Evolutionary conservation across 2,797 vertebrate genomes (phyloP).

Genomic region (Notoglanidium macrostoma): DNA sequence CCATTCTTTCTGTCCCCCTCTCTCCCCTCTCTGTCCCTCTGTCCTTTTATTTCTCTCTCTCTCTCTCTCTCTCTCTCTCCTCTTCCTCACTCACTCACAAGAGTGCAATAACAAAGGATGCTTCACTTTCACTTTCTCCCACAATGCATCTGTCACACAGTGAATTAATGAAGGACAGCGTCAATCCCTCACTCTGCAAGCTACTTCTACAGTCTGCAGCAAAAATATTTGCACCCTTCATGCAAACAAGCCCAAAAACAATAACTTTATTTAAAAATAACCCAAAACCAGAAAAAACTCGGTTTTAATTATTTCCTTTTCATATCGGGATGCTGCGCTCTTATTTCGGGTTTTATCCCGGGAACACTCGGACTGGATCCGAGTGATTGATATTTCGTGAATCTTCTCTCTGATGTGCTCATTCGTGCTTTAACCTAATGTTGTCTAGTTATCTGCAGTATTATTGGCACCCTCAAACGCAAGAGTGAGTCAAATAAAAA

Average conservation of each 20-base stretch:
- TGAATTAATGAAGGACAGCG: conserved; percentile 18
- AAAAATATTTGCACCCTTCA: neutral
- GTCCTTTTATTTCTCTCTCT: neutral
- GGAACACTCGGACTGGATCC: neutral
- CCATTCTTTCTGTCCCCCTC: neutral
- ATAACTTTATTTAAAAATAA: too few species aligned
- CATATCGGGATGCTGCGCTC: neutral
- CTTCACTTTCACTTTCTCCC: conserved; percentile 17
- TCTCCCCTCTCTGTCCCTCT: neutral
- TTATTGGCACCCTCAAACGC: neutral
- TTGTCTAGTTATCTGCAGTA: neutral
- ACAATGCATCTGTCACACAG: conserved; percentile 35
- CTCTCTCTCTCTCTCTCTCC: neutral
- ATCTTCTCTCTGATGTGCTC: neutral
- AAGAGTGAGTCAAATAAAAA: too few species aligned
- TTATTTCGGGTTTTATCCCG: neutral
- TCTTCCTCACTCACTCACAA: neutral
- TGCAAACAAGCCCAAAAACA: neutral
- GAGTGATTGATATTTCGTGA: neutral
- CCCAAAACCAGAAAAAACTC: too few species aligned
- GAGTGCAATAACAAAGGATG: conserved; percentile 1
- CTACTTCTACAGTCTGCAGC: neutral
- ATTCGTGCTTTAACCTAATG: neutral
- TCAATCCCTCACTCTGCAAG: neutral
- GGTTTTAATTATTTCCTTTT: neutral